phyloP scores from a whole-genome alignment of 2,113 vertebrate species.

The Noctilio leporinus region DNA sequence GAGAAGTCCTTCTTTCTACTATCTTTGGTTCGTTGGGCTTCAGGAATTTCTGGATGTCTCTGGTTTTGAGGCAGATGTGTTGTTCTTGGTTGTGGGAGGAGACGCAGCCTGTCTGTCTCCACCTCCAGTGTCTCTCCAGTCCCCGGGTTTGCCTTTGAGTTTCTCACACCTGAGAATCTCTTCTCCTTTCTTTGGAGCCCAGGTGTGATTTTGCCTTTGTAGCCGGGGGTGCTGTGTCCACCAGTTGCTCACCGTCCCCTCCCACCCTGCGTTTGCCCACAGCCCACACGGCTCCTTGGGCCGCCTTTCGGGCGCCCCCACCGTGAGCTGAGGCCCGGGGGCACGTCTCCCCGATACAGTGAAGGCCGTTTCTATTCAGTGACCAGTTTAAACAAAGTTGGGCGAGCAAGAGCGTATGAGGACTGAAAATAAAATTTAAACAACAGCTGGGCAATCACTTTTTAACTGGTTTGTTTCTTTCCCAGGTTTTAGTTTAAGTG shows the following conservation, averaged over 20 bases:
- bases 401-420: neutral
- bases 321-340: neutral
- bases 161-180: neutral
- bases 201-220: fast-evolving
- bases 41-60: too few relatives aligned
- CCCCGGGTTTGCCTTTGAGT: neutral
- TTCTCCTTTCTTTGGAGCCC: neutral
- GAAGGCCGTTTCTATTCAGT: fast-evolving
- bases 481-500: slow-evolving; percentile 30
- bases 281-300: neutral
- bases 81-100: too few relatives aligned
- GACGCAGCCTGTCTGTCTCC: too few relatives aligned
- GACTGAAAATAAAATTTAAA: neutral
- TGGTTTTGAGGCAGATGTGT: too few relatives aligned
- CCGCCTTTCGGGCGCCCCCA: neutral
- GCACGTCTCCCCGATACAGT: neutral
- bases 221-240: neutral
- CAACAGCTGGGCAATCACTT: neutral
- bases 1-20: too few relatives aligned
- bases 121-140: too few relatives aligned
- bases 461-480: neutral
- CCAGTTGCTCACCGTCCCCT: neutral
- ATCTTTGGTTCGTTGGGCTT: too few relatives aligned
- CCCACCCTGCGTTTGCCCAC: neutral
- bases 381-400: neutral